Base-by-base conservation (phyloP, 2,113 vertebrate species). In the Silurus meridionalis region DNA sequence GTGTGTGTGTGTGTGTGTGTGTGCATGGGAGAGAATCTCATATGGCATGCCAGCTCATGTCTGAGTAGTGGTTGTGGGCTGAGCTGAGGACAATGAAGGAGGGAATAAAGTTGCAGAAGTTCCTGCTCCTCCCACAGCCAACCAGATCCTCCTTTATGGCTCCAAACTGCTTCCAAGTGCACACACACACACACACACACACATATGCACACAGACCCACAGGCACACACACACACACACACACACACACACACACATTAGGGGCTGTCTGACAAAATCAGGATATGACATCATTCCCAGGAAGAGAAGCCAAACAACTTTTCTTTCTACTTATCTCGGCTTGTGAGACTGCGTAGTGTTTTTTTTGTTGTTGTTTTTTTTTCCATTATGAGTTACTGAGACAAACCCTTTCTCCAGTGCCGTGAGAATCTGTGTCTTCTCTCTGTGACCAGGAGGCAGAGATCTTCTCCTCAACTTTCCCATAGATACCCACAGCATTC, bases 251-350 rank as follows among this genome's bases (percentile, higher is more conserved):
- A 87, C 77, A 91, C 28, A 88, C 89, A 91, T 90, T 90, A 90
- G 91, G 88, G 89, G 92, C 88, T 92, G 88, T 90, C 88, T 89
- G 92, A 94, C 93, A 92, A 94, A 96, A 94, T 96, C 95, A 97
- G 96, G 97, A 97, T 96, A 93, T 97, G 96, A 97, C 96, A 97
- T 97, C 96, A 97, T 86, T 71, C 64, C 83, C 92, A 86, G 90
- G 93, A 96, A 95, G 93, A 94, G 89, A 93, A 92, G 92, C 93
- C 92, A 94, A 94, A 93, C 91, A 91, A 91, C 90, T 92, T 93
- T 92, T 90, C 83, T 88, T 48, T 78, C 74, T 85, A 61, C 48
- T 87, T 78, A 91, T 86, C 88, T 83, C 63, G 83, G 72, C 83
- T 52, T 64, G 53, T 75, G 37, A 37, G 37, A 37, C 37, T 37